phyloP scores from a whole-genome alignment of 37 sponge, comb jelly and placozoan genomes.

The Ephydatia muelleri region DNA sequence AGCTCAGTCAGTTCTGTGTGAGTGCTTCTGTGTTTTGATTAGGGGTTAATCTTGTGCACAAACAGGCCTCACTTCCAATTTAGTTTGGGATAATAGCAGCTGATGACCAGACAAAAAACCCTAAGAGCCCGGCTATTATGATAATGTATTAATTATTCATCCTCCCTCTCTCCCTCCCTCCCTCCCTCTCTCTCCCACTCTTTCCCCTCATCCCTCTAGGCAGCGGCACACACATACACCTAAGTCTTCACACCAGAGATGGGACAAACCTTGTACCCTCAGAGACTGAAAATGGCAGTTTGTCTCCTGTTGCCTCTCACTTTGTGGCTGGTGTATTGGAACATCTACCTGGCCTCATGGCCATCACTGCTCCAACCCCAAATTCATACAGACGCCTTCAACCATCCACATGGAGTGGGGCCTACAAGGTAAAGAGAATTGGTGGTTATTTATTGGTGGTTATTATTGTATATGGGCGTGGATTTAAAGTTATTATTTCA shows the following conservation, averaged over 20 bases:
- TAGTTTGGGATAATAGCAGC: too few relatives aligned
- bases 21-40: too few relatives aligned
- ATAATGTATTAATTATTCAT: too few relatives aligned
- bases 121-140: too few relatives aligned
- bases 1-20: too few relatives aligned
- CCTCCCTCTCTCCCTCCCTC: background rate
- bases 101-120: too few relatives aligned
- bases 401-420: conserved; percentile 48
- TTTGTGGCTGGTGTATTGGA: conserved; percentile 53
- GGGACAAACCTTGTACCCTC: conserved; percentile 19
- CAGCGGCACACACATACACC: conserved; percentile 50
- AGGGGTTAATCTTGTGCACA: too few relatives aligned
- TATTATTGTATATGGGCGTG: background rate
- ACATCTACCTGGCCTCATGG: conserved; percentile 42
- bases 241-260: conserved; percentile 32
- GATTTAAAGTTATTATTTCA: too few relatives aligned
- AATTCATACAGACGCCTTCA: conserved; percentile 35
- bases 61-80: too few relatives aligned
- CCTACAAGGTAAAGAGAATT: conserved; percentile 9
- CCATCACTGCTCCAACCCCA: conserved; percentile 35
- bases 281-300: conserved; percentile 6
- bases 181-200: background rate
- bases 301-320: conserved; percentile 23
- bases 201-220: too few relatives aligned
- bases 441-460: background rate